These are phyloP conservation scores for Drosophila pectinifera DNA, from an alignment of 1,140 invertebrate genomes.

Conservation along the genomic window DNA sequence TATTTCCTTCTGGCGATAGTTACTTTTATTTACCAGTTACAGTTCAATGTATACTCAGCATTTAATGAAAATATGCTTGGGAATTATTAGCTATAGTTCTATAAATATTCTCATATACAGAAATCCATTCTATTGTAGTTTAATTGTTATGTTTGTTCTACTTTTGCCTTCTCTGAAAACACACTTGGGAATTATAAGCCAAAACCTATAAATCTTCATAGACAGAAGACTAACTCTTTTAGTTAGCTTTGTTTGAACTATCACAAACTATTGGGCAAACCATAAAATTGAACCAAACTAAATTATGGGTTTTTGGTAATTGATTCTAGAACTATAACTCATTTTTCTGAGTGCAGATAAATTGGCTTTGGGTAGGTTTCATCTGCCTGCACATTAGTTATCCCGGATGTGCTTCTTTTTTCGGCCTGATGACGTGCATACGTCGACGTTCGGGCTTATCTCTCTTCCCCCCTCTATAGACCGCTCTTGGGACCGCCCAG, in stretches of 20 bases:
- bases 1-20: too few relatives aligned
- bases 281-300: too few relatives aligned
- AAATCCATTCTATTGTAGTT: not conserved
- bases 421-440: constrained; percentile 64
- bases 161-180: not conserved
- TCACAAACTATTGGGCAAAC: too few relatives aligned
- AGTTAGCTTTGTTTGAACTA: too few relatives aligned
- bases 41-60: too few relatives aligned
- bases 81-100: not conserved
- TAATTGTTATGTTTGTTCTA: too few relatives aligned
- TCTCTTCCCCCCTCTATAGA: constrained; percentile 3
- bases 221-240: too few relatives aligned
- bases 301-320: too few relatives aligned
- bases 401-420: constrained; percentile 65
- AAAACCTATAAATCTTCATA: too few relatives aligned
- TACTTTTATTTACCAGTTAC: too few relatives aligned
- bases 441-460: constrained; percentile 32
- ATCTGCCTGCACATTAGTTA: constrained; percentile 56
- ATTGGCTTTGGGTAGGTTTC: constrained; percentile 21
- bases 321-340: too few relatives aligned
- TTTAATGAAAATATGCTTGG: not conserved
- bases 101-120: not conserved
- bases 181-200: not conserved
- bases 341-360: constrained; percentile 12
- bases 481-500: constrained; percentile 1